phyloP scores from a whole-genome alignment of 2,797 vertebrate genomes.

The Antennarius maculatus region DNA sequence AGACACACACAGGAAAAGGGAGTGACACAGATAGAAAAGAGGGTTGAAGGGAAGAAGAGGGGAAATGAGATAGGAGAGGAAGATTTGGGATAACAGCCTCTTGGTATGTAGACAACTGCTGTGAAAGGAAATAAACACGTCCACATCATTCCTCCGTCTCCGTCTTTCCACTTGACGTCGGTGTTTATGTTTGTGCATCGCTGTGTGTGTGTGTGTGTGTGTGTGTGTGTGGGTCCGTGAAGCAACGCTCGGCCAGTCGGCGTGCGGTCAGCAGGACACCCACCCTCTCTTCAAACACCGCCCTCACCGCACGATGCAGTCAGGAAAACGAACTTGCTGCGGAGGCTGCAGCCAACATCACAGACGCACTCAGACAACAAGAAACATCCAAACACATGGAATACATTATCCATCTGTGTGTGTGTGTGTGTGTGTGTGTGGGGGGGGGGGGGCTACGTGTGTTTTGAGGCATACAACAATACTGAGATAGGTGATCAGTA shows the following conservation, averaged over 20 bases:
- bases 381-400: conserved; percentile 35
- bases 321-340: conserved; percentile 1
- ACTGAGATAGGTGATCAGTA: too few relatives aligned
- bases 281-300: conserved; percentile 60
- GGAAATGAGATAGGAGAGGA: conserved; percentile 62
- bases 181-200: conserved; percentile 34
- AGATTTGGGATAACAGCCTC: conserved; percentile 60
- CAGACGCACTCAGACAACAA: too few relatives aligned
- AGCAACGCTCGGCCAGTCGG: conserved; percentile 77
- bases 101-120: conserved; percentile 65
- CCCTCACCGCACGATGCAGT: conserved; percentile 62
- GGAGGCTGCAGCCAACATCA: too few relatives aligned
- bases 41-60: conserved; percentile 39
- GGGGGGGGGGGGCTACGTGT: conserved; percentile 13
- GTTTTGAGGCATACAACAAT: not conserved
- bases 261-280: conserved; percentile 54
- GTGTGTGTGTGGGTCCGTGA: conserved; percentile 48
- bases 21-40: conserved; percentile 25
- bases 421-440: not conserved
- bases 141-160: conserved; percentile 19
- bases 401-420: conserved; percentile 30
- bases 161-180: conserved; percentile 8
- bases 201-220: conserved; percentile 1
- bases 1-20: conserved; percentile 34
- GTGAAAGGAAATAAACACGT: conserved; percentile 72